Conservation (phyloP, 2,113 vertebrate species). For the Pipa parva region DNA sequence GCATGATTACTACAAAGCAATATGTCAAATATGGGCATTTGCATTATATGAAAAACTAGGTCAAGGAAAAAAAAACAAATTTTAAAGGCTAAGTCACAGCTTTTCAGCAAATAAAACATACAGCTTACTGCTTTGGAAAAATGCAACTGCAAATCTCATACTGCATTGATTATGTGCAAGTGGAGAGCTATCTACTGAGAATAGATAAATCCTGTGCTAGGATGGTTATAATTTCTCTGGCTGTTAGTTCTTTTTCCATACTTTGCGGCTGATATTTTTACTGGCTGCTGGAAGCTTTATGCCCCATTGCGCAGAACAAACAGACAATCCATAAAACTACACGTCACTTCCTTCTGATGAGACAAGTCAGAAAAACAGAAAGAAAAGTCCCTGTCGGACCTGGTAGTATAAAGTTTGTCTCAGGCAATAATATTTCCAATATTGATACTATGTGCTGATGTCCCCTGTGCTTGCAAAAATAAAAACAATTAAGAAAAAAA, state of each 20-base stretch:
- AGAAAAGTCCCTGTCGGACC: no score
- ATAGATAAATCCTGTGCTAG: background rate
- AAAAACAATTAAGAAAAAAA: no score
- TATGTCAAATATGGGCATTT: background rate
- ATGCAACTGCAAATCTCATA: background rate
- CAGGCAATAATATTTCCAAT: no score
- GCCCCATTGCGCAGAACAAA: background rate
- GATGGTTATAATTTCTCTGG: background rate
- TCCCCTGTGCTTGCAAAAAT: background rate
- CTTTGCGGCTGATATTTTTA: background rate
- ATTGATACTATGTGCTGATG: background rate
- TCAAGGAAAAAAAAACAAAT: constrained; percentile 6
- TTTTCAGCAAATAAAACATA: constrained; percentile 37
- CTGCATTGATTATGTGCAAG: no score
- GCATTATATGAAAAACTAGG: background rate
- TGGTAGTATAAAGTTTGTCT: no score
- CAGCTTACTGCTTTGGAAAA: constrained; percentile 27
- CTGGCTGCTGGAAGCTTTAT: background rate
- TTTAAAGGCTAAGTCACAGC: constrained; percentile 16
- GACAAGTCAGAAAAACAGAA: background rate
- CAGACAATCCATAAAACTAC: background rate
- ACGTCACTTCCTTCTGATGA: background rate
- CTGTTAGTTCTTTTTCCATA: background rate
- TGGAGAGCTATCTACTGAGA: no score
- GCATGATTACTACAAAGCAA: constrained; percentile 9